phyloP scores from a whole-genome alignment of 2,888 invertebrate species.

The Rhamnusium bicolor region DNA sequence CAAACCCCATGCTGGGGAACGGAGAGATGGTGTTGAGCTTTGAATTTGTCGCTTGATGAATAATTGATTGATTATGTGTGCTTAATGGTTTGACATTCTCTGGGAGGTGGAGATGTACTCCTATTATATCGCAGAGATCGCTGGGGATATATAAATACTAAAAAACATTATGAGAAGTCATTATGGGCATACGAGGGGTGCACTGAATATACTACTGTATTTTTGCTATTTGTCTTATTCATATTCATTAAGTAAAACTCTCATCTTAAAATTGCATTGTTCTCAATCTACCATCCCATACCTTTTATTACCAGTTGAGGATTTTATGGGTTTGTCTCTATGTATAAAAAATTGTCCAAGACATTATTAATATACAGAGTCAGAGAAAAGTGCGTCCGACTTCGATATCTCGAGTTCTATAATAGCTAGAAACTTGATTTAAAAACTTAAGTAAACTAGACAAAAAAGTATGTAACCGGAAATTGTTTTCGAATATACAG shows the following conservation, averaged over 20 bases:
- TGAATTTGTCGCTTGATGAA: conserved; percentile 40
- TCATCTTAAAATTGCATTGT: too few species aligned
- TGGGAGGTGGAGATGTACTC: conserved; percentile 25
- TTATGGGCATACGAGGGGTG: conserved; percentile 1
- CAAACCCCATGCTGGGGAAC: neutral
- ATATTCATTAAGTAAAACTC: neutral
- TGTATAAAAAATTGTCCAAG: too few species aligned
- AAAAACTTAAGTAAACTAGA: too few species aligned
- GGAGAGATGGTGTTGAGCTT: conserved; percentile 12
- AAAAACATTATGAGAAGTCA: conserved; percentile 10
- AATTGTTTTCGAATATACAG: too few species aligned
- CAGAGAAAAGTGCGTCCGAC: too few species aligned
- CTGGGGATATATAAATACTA: conserved; percentile 22
- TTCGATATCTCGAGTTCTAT: too few species aligned
- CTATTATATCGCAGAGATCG: conserved; percentile 23
- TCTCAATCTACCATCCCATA: too few species aligned
- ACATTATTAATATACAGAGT: too few species aligned
- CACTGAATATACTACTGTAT: neutral
- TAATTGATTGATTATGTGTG: conserved; percentile 43
- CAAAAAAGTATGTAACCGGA: too few species aligned
- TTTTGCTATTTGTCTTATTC: neutral
- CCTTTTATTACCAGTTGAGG: too few species aligned
- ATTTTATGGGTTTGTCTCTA: too few species aligned
- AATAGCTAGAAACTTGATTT: too few species aligned
- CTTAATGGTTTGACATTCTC: conserved; percentile 37